These are phyloP conservation scores for Anoplolepis gracilipes DNA, from an alignment of 1,140 invertebrate species.

Conservation along the genomic window DNA sequence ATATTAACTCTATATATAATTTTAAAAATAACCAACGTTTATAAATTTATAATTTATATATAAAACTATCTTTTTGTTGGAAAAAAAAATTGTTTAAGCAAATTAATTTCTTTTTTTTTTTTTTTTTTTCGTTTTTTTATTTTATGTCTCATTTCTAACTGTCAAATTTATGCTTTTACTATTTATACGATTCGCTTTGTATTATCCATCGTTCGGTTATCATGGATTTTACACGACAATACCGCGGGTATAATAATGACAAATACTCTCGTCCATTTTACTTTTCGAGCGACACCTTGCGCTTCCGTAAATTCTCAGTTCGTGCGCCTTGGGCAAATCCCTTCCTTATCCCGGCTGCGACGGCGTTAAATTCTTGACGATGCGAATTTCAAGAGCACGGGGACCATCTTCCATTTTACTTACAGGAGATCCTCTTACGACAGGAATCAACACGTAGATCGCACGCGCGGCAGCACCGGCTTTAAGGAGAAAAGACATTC, in stretches of 20 bases:
- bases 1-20: background rate
- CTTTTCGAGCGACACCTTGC: constrained; percentile 32
- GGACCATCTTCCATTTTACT: constrained; percentile 54
- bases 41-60: too few species aligned
- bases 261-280: constrained; percentile 41
- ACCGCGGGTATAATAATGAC: constrained; percentile 51
- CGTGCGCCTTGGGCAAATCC: constrained; percentile 31
- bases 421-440: constrained; percentile 45
- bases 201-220: constrained; percentile 28
- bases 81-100: background rate
- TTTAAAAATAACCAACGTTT: too few species aligned
- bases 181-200: background rate
- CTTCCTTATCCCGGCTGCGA: constrained; percentile 29
- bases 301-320: constrained; percentile 41
- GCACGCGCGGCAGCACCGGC: background rate
- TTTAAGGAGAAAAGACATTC: constrained; percentile 34
- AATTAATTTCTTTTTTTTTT: background rate
- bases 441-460: constrained; percentile 61
- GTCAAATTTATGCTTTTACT: background rate
- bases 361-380: constrained; percentile 55
- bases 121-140: too few species aligned
- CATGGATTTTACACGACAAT: background rate
- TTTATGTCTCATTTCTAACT: too few species aligned
- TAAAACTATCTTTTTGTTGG: too few species aligned
- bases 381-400: constrained; percentile 34